Evolutionary conservation across 2,888 invertebrate genomes (phyloP), one percentile per base, ranked within the genome.

Genomic region (Nowickia ferox): DNA sequence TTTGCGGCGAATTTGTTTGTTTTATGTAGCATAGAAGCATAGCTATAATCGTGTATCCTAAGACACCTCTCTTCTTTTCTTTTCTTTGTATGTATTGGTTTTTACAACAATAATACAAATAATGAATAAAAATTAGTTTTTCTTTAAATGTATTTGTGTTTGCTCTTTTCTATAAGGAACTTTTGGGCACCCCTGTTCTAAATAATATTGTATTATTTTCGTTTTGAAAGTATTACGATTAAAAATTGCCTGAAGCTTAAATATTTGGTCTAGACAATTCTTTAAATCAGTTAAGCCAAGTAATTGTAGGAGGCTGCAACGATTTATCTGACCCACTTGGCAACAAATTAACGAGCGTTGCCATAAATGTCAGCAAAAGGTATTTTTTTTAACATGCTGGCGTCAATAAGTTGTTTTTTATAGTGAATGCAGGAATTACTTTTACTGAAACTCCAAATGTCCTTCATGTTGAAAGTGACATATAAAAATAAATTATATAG

Each of bases 241-340:
- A 5, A 30, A 30, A 30, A 30, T 6, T 6, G 6, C 30, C 30
- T 30, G 5, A 5, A 30, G 30, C 30, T 55, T 40, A 11, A 61
- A 42, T 42, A 38, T 9, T 0, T 38, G 10, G 51, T 51, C 68
- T 68, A 38, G 38, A 68, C 38, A 17, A n/a, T 10, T 61, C 17
- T 19, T 42, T 2, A 42, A 42, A 38, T 0, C 10, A 48, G 17
- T 48, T 48, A 15, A 46, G 2, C 8, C 38, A 17, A 17, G 5
- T 2, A 17, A 10, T 19, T 9, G 8, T 15, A 48, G 46, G 44
- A 30, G 15, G 10, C 10, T 13, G 9, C 40, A 40, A 1, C 44
- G 2, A 22, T 10, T 66, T 13, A 30, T 13, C 10, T 78, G 61
- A 53, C 78, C 78, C 40, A 78, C 17, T 79, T 79, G 78, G 78